Conservation (phyloP, 53 echinoderm and acorn worm species). For the Echinarachnius parma region DNA sequence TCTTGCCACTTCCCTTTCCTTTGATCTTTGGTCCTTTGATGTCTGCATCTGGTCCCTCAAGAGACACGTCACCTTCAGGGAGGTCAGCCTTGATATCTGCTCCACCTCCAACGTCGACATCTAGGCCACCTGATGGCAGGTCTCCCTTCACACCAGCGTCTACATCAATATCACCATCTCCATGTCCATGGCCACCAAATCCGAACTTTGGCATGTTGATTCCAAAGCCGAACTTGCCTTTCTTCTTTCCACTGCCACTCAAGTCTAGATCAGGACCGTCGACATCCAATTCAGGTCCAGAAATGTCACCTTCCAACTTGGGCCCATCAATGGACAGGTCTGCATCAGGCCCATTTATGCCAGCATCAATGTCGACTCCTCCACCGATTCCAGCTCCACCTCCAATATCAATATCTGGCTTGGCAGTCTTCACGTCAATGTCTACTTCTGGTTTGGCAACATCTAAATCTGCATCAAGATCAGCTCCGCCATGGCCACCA, state of each 20-base stretch:
- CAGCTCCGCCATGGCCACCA: constrained; percentile 49
- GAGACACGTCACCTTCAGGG: constrained; percentile 37
- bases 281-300: constrained; percentile 44
- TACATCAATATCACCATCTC: not conserved
- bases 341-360: constrained; percentile 27
- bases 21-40: constrained; percentile 48
- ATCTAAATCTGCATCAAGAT: constrained; percentile 37
- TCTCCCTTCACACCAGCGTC: not conserved
- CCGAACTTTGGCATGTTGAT: not conserved
- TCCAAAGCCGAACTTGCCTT: constrained; percentile 1
- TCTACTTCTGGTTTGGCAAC: constrained; percentile 51
- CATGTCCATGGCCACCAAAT: not conserved
- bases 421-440: constrained; percentile 25
- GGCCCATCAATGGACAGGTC: constrained; percentile 37
- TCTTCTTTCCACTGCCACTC: constrained; percentile 29
- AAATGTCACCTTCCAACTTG: constrained; percentile 13
- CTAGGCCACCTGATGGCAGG: constrained; percentile 41
- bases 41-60: constrained; percentile 48
- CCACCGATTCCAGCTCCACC: not conserved
- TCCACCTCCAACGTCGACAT: constrained; percentile 18
- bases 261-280: constrained; percentile 46
- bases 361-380: constrained; percentile 13
- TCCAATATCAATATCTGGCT: constrained; percentile 2
- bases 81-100: constrained; percentile 45
- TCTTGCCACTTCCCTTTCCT: constrained; percentile 36